These are phyloP conservation scores for Aphelenchoides fujianensis DNA, from an alignment of 1,140 invertebrate species.

Conservation along the genomic window DNA sequence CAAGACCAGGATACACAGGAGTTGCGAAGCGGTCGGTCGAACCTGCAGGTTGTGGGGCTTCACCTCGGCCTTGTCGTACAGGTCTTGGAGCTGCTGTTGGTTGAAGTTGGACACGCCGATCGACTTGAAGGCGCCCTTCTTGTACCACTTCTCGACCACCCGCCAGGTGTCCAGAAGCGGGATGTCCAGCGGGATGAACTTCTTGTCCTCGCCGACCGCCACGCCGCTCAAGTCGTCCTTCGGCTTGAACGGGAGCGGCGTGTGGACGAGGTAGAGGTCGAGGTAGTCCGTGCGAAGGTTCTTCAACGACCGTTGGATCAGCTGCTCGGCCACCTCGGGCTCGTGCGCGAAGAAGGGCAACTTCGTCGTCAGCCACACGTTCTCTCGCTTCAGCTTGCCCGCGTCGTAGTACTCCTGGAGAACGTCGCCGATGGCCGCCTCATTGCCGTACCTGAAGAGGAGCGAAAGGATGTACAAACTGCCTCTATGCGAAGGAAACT, in stretches of 20 bases:
- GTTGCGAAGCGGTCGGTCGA: no score
- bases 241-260: conserved; percentile 50
- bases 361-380: conserved; percentile 38
- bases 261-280: conserved; percentile 79
- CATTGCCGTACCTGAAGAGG: conserved; percentile 38
- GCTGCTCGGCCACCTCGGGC: conserved; percentile 71
- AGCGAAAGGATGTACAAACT: no score
- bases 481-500: no score
- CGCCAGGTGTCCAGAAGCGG: conserved; percentile 48
- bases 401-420: conserved; percentile 44
- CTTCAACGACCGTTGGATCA: conserved; percentile 70
- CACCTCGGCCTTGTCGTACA: conserved; percentile 35
- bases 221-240: conserved; percentile 14
- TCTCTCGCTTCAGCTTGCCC: conserved; percentile 38
- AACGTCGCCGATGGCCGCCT: conserved; percentile 38
- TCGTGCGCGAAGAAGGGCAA: conserved; percentile 66
- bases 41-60: conserved; percentile 45
- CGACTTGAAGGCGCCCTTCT: conserved; percentile 60
- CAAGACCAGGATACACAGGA: no score
- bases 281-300: conserved; percentile 76
- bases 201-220: conserved; percentile 23
- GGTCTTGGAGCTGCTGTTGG: conserved; percentile 70
- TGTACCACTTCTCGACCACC: conserved; percentile 60
- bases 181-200: conserved; percentile 32
- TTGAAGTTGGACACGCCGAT: conserved; percentile 67